phyloP scores from a whole-genome alignment of 2,888 invertebrate species.

The Pristionchus maxplancki region DNA sequence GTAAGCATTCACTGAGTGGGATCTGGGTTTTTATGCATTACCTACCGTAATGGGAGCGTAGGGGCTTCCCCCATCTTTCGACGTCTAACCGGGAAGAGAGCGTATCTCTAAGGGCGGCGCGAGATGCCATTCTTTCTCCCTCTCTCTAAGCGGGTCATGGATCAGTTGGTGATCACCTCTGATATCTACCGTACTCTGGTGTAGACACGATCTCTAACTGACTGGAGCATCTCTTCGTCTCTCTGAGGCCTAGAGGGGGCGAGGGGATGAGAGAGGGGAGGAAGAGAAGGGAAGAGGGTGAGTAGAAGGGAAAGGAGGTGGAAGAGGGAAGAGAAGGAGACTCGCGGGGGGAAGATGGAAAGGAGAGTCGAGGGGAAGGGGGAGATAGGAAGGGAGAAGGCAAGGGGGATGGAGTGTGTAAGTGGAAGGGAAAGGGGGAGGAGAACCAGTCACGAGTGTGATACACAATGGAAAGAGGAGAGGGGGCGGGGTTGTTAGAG shows the following conservation, averaged over 20 bases:
- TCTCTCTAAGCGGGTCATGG: conserved; percentile 15
- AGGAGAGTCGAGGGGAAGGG: conserved; percentile 24
- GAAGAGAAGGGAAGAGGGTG: conserved; percentile 29
- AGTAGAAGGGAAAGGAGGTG: conserved; percentile 56
- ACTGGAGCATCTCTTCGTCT: conserved; percentile 47
- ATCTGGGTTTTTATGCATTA: not conserved
- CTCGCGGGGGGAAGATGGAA: conserved; percentile 5
- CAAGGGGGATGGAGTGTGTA: conserved; percentile 45
- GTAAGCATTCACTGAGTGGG: not conserved
- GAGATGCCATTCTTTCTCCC: conserved; percentile 7
- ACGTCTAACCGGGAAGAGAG: conserved; percentile 21
- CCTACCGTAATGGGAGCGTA: conserved; percentile 26
- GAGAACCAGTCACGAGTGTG: conserved; percentile 31
- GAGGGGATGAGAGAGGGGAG: conserved; percentile 31
- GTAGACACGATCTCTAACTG: conserved; percentile 2
- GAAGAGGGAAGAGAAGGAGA: conserved; percentile 55
- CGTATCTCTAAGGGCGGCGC: conserved; percentile 27
- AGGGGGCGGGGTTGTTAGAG: conserved; percentile 20
- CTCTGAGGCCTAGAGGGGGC: conserved; percentile 46
- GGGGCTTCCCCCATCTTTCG: conserved; percentile 26
- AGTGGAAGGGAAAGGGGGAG: conserved; percentile 36
- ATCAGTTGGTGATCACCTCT: conserved; percentile 21
- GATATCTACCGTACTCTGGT: conserved; percentile 24
- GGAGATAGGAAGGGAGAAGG: conserved; percentile 29
- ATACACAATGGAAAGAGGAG: conserved; percentile 41